Conservation (phyloP, 1,140 invertebrate species). For the Mactra quadrangularis region DNA sequence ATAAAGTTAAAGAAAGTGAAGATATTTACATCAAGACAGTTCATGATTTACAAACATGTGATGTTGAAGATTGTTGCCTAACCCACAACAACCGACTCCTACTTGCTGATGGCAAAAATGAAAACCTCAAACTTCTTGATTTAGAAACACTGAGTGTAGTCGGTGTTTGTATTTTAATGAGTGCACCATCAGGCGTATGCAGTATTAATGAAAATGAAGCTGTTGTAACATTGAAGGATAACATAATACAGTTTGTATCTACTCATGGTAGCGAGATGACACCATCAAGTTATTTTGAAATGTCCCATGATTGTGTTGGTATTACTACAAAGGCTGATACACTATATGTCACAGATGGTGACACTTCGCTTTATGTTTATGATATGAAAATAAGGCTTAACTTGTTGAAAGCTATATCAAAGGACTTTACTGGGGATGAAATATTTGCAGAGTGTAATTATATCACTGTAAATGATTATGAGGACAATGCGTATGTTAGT, state of each 20-base stretch:
- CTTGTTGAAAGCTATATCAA: too few relatives aligned
- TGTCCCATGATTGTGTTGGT: conserved; percentile 6
- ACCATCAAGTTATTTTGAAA: not conserved
- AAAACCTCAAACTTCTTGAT: conserved; percentile 14
- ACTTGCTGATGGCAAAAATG: conserved; percentile 3
- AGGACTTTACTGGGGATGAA: too few relatives aligned
- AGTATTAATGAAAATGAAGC: conserved; percentile 2
- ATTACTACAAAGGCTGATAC: too few relatives aligned
- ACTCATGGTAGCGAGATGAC: not conserved
- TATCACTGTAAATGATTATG: too few relatives aligned
- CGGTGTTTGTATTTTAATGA: not conserved
- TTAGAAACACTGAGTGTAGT: not conserved
- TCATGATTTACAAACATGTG: not conserved
- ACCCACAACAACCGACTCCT: not conserved
- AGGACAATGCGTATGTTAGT: too few relatives aligned
- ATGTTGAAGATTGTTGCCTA: not conserved
- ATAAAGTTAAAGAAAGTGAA: too few relatives aligned
- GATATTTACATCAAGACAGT: conserved; percentile 14
- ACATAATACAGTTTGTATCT: conserved; percentile 19
- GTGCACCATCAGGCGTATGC: not conserved
- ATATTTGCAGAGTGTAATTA: too few relatives aligned
- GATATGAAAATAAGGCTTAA: too few relatives aligned
- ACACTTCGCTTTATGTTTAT: too few relatives aligned
- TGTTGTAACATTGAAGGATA: not conserved
- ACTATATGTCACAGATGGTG: too few relatives aligned